Percentiles rank a stretch among this genome's conserved stretches.
These are phyloP conservation scores for Discoglossus pictus DNA, from an alignment of 2,797 vertebrate genomes.

Conservation along the genomic window DNA sequence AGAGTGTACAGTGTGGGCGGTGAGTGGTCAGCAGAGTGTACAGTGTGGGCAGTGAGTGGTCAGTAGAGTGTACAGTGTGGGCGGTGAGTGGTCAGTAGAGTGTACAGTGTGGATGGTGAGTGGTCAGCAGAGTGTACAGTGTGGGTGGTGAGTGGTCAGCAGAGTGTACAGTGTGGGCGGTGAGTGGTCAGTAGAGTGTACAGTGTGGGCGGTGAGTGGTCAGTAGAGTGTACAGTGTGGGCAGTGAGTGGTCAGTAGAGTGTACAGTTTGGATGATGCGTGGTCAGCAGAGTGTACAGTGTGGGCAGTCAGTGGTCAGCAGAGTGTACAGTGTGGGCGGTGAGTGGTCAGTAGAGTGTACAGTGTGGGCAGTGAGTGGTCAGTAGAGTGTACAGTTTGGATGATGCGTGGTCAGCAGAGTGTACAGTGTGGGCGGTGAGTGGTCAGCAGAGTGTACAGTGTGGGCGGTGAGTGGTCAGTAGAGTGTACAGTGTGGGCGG, in stretches of 20 bases:
- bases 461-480: constrained; percentile 92
- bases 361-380: constrained; percentile 89
- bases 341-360: constrained; percentile 94
- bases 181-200: constrained; percentile 94
- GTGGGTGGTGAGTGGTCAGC: constrained; percentile 90
- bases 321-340: constrained; percentile 95
- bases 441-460: constrained; percentile 91
- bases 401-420: constrained; percentile 90
- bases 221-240: constrained; percentile 95
- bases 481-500: constrained; percentile 95
- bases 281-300: constrained; percentile 91
- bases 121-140: constrained; percentile 91
- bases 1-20: constrained; percentile 95
- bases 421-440: constrained; percentile 93
- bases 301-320: constrained; percentile 90
- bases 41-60: constrained; percentile 89
- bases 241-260: constrained; percentile 92
- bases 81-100: constrained; percentile 92
- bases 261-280: constrained; percentile 92
- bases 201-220: constrained; percentile 89
- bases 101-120: constrained; percentile 93
- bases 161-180: constrained; percentile 95
- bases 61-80: constrained; percentile 95
- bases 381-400: constrained; percentile 95
- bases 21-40: constrained; percentile 92